Base-by-base conservation (phyloP, 2,113 vertebrate species). In the Laticauda laticaudata region DNA sequence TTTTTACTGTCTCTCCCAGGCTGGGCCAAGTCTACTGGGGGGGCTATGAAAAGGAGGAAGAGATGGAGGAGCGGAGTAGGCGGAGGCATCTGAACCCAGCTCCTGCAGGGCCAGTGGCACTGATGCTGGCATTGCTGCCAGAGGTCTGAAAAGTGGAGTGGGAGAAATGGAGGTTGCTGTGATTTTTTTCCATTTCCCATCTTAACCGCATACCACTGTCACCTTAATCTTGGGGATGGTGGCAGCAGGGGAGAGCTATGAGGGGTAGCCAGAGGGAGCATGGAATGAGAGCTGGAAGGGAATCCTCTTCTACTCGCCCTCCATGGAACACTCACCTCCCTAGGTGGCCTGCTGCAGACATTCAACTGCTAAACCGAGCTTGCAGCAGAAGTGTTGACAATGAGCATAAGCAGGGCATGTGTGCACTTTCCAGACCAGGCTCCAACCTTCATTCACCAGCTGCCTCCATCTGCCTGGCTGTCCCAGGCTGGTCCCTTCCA, bases 101-200 rank as follows among this genome's bases (percentile, higher is more conserved):
- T 48, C 81, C 81, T 3, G 87, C 18, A 1, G 56, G 34, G 34
- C n/a, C 18, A 14, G 43, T 24, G 34, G 43, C 55, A 56, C 20
- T 56, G 55, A 21, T 23, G 23, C 45, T 51, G 85, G 20, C 6
- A 56, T 56, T 56, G 18, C 88, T 57, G 94, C 4, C 45, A 5
- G 95, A 94, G 91, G 93, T 94, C 95, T 93, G 59, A n/a, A n/a
- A 20, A 61, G 15, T 6, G 43, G 10, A 88, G 34, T 26, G 39
- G 59, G 59, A 75, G 88, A 10, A 24, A 9, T 2, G 61, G 14
- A 20, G 3, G 43, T 15, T 26, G 75, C 55, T 20, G 91, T 55
- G 91, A 23, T 51, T 5, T 61, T 57, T 3, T 39, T 85, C 55
- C 55, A 43, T 45, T 20, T 24, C 6, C 9, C 53, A 51, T 53